These are phyloP conservation scores for Drosophila falleni DNA, from an alignment of 2,888 invertebrate genomes.

Conservation along the genomic window DNA sequence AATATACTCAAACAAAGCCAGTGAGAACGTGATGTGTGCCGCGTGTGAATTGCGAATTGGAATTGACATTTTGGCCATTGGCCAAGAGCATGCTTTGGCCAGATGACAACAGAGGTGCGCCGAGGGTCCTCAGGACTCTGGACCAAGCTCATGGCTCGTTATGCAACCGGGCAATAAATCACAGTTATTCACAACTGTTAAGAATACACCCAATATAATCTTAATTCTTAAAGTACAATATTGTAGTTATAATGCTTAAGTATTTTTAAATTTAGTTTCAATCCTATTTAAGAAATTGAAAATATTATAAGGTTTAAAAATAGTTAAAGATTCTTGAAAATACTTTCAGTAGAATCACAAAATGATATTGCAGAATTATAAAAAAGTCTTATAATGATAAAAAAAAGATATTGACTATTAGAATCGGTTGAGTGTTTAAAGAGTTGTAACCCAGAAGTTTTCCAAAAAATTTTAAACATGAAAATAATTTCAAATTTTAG, in stretches of 20 bases:
- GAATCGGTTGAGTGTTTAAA: no score
- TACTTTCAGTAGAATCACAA: no score
- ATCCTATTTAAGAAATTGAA: no score
- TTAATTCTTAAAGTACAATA: not conserved
- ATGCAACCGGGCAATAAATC: constrained; percentile 29
- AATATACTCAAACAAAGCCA: constrained; percentile 10
- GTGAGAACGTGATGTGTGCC: constrained; percentile 59
- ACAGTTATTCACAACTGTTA: constrained; percentile 1
- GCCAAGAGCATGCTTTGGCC: constrained; percentile 66
- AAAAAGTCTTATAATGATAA: no score
- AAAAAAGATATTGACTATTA: no score
- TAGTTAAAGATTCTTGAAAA: no score
- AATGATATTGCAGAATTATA: no score
- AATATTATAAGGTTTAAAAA: no score
- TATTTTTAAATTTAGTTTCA: no score
- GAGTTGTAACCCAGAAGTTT: no score
- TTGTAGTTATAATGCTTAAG: not conserved
- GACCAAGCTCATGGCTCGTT: constrained; percentile 14
- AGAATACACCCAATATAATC: not conserved
- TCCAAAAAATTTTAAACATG: no score
- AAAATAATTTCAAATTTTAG: no score
- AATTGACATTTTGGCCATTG: constrained; percentile 84
- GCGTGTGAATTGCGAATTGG: constrained; percentile 72
- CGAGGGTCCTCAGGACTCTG: not conserved
- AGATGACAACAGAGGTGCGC: constrained; percentile 14